A percentile compares a stretch with the other conserved stretches of the same genome.
phyloP scores from a whole-genome alignment of 2,113 vertebrate species.

The Neoarius graeffei region DNA sequence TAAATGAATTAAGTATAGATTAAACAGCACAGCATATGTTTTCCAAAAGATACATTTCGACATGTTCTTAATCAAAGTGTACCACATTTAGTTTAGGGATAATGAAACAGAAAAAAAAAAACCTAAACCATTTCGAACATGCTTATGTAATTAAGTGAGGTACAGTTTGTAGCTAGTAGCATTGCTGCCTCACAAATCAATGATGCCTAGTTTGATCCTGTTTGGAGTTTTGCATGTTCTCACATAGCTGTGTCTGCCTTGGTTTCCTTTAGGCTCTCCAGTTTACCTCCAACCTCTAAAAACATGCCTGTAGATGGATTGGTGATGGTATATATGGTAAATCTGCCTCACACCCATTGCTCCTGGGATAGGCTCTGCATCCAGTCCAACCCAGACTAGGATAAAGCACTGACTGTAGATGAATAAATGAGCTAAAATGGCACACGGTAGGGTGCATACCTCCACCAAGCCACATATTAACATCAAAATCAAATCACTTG shows the following conservation, averaged over 20 bases:
- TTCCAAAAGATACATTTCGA: not conserved
- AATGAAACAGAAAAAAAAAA: not conserved
- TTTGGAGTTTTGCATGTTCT: not conserved
- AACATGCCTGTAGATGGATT: not conserved
- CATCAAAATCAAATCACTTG: too few relatives aligned
- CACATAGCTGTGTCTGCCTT: not conserved
- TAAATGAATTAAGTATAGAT: slow-evolving; percentile 17
- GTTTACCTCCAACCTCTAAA: not conserved
- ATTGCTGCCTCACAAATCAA: not conserved
- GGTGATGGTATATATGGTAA: not conserved
- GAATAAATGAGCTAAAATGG: not conserved
- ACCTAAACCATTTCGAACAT: not conserved
- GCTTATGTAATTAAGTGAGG: not conserved
- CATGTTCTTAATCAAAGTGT: not conserved
- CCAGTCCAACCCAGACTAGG: not conserved
- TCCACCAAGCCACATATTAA: too few relatives aligned
- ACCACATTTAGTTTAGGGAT: not conserved
- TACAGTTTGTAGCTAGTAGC: not conserved
- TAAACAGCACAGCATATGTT: not conserved
- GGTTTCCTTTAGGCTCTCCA: not conserved
- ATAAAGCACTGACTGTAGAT: not conserved
- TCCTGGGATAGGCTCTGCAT: not conserved
- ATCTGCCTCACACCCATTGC: not conserved
- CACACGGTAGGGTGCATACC: too few relatives aligned
- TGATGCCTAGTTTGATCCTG: not conserved